These are phyloP conservation scores for Ooceraea biroi DNA, from an alignment of 1,140 invertebrate species.

Conservation along the genomic window DNA sequence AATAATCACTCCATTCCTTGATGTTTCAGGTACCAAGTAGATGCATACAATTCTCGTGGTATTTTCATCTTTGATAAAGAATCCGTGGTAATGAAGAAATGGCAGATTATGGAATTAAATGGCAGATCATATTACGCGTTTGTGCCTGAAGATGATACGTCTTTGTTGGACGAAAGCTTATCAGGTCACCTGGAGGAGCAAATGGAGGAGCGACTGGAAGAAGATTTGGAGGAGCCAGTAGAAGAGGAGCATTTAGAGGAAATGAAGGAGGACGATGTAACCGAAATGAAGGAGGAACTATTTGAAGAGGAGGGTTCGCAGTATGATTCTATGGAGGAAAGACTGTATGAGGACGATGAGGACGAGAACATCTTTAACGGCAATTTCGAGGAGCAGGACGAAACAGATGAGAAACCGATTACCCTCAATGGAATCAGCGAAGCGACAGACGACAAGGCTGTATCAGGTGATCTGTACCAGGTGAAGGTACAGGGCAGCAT, in stretches of 20 bases:
- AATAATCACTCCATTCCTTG: conserved; percentile 58
- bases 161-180: conserved; percentile 74
- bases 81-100: conserved; percentile 84
- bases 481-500: conserved; percentile 78
- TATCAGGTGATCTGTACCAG: conserved; percentile 76
- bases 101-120: conserved; percentile 85
- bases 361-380: conserved; percentile 85
- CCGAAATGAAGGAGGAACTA: conserved; percentile 36
- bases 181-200: conserved; percentile 79
- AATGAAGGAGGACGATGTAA: background rate
- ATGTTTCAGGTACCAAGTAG: conserved; percentile 82
- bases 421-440: conserved; percentile 67
- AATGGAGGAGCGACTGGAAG: conserved; percentile 58
- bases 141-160: conserved; percentile 81
- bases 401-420: conserved; percentile 64
- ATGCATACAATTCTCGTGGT: conserved; percentile 75
- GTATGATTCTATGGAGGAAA: conserved; percentile 66
- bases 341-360: conserved; percentile 79
- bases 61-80: conserved; percentile 84
- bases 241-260: conserved; percentile 29
- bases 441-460: background rate
- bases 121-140: conserved; percentile 85
- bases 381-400: conserved; percentile 8
- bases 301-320: conserved; percentile 45
- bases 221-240: conserved; percentile 11